Conservation (phyloP, 2,113 vertebrate genomes). For the Siniperca chuatsi region DNA sequence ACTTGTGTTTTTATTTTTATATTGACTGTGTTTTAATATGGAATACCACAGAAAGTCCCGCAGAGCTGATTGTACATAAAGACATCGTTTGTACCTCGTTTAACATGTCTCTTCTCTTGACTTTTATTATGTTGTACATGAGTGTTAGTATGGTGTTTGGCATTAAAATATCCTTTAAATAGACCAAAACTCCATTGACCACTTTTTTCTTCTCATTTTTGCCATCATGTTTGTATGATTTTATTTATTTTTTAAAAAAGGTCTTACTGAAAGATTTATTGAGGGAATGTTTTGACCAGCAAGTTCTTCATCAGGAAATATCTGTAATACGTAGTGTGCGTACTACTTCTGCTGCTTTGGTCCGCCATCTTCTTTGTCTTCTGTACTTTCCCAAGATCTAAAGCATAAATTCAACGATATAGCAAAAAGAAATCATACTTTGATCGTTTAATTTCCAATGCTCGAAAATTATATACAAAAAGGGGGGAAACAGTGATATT, state of each 20-base stretch:
- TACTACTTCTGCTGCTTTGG: background rate
- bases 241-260: background rate
- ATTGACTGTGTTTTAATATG: conserved; percentile 69
- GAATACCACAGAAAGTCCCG: conserved; percentile 59
- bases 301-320: background rate
- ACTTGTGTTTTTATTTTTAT: conserved; percentile 80
- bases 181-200: conserved; percentile 35
- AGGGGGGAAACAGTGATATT: background rate
- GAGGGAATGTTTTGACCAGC: background rate
- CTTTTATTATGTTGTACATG: conserved; percentile 86
- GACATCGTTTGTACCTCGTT: conserved; percentile 80
- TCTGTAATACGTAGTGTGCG: background rate
- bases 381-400: too few species aligned
- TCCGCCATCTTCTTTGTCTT: background rate
- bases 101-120: conserved; percentile 77
- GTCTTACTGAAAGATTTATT: background rate
- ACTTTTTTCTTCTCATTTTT: conserved; percentile 19
- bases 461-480: conserved; percentile 30
- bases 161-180: conserved; percentile 86
- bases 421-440: background rate
- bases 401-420: background rate
- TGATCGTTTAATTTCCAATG: conserved; percentile 26
- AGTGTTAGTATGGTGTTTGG: conserved; percentile 86
- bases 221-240: background rate
- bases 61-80: conserved; percentile 78